Evolutionary conservation across 2,888 invertebrate genomes (phyloP).

Genomic region (Drosophila lutescens): DNA sequence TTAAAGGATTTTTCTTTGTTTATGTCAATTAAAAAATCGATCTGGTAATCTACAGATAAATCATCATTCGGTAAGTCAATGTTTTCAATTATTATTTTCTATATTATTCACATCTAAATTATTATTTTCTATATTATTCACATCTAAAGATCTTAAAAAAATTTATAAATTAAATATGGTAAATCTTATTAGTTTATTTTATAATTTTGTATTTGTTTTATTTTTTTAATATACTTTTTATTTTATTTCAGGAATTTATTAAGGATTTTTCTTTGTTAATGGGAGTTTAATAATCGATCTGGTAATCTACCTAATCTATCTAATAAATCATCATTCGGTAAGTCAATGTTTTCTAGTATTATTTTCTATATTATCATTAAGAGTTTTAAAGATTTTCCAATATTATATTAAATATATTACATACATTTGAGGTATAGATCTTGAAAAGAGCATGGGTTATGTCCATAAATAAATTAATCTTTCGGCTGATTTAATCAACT

Average conservation of each 20-base stretch:
- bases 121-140: not conserved
- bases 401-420: too few species aligned
- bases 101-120: not conserved
- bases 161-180: not conserved
- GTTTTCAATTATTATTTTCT: not conserved
- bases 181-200: too few species aligned
- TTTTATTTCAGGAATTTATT: too few species aligned
- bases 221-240: too few species aligned
- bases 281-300: not conserved
- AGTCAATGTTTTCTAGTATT: not conserved
- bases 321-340: not conserved
- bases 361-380: not conserved
- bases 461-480: not conserved
- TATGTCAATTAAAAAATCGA: not conserved
- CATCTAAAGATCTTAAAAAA: not conserved
- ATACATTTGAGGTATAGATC: too few species aligned
- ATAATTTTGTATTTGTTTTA: too few species aligned
- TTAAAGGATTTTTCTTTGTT: not conserved
- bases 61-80: not conserved
- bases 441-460: not conserved
- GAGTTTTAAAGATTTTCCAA: not conserved
- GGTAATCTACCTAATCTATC: not conserved
- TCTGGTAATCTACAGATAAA: not conserved
- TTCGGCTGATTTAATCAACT: not conserved
- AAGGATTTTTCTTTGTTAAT: not conserved